A percentile compares a stretch with the other conserved stretches of the same genome.
phyloP scores from a whole-genome alignment of 2,888 invertebrate genomes.

The Andrena praecox region DNA sequence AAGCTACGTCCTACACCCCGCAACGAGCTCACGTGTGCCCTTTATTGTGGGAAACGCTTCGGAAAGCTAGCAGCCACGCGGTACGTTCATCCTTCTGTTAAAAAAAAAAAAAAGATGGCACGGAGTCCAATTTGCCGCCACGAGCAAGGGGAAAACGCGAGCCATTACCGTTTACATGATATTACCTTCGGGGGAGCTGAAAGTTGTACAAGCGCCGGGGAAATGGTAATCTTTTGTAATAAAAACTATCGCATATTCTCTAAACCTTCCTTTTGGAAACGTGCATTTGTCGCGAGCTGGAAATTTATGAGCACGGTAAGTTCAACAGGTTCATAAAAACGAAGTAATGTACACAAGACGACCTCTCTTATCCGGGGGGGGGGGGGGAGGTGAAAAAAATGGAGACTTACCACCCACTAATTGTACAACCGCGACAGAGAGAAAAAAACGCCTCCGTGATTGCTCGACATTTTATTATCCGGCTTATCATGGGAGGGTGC shows the following conservation, averaged over 20 bases:
- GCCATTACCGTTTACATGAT: conserved; percentile 33
- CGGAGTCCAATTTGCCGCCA: conserved; percentile 37
- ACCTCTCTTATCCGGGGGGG: neutral
- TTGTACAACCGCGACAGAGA: conserved; percentile 19
- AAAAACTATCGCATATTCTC: neutral
- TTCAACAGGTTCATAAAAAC: conserved; percentile 47
- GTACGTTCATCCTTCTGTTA: conserved; percentile 4
- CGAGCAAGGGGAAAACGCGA: neutral
- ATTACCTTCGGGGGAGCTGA: neutral
- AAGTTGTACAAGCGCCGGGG: neutral
- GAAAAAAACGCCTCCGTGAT: conserved; percentile 44
- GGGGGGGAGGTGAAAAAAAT: neutral
- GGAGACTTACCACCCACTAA: conserved; percentile 33
- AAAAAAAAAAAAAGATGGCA: neutral
- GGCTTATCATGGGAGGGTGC: conserved; percentile 62
- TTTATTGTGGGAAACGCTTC: conserved; percentile 78
- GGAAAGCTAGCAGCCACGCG: conserved; percentile 37
- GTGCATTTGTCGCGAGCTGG: neutral
- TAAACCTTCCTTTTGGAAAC: neutral
- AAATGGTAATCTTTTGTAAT: neutral
- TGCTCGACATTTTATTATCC: conserved; percentile 67
- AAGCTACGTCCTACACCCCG: conserved; percentile 47
- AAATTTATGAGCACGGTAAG: neutral
- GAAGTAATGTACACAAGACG: conserved; percentile 33
- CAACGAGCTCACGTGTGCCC: conserved; percentile 72